Conservation (phyloP, 1,140 invertebrate species). For the Drosophila parabipectinata region DNA sequence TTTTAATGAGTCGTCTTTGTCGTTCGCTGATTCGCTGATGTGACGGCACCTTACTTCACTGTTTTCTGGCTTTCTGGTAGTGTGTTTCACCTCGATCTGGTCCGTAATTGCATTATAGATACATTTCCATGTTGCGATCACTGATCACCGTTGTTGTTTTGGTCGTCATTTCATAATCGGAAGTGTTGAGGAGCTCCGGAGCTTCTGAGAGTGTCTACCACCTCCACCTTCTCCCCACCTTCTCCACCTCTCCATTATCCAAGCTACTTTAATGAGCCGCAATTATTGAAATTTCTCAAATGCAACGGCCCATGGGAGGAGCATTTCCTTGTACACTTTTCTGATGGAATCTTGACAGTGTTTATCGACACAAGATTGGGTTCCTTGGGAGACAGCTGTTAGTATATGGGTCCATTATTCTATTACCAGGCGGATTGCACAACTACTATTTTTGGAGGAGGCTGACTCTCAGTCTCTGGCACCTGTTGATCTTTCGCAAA, state of each 20-base stretch:
- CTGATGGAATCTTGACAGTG: neutral
- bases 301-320: constrained; percentile 59
- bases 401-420: too few relatives aligned
- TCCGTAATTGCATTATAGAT: constrained; percentile 80
- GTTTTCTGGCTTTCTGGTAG: constrained; percentile 16
- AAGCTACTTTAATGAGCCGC: constrained; percentile 68
- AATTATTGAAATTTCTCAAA: constrained; percentile 81
- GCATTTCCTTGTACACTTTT: constrained; percentile 21
- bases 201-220: constrained; percentile 14
- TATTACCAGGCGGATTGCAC: constrained; percentile 27
- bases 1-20: constrained; percentile 74
- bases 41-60: neutral
- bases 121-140: constrained; percentile 74
- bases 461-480: constrained; percentile 42
- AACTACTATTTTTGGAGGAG: constrained; percentile 29
- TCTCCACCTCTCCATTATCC: constrained; percentile 44
- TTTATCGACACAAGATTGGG: neutral
- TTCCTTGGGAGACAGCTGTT: neutral
- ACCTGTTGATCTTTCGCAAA: constrained; percentile 78
- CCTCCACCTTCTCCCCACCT: too few relatives aligned
- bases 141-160: constrained; percentile 61
- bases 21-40: constrained; percentile 13
- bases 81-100: constrained; percentile 60
- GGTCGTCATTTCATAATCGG: constrained; percentile 73
- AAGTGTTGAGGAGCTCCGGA: constrained; percentile 55